A percentile compares a stretch with the other conserved stretches of the same genome.
phyloP scores from a whole-genome alignment of 2,113 vertebrate species.

The Petrocephalus microphthalmus region DNA sequence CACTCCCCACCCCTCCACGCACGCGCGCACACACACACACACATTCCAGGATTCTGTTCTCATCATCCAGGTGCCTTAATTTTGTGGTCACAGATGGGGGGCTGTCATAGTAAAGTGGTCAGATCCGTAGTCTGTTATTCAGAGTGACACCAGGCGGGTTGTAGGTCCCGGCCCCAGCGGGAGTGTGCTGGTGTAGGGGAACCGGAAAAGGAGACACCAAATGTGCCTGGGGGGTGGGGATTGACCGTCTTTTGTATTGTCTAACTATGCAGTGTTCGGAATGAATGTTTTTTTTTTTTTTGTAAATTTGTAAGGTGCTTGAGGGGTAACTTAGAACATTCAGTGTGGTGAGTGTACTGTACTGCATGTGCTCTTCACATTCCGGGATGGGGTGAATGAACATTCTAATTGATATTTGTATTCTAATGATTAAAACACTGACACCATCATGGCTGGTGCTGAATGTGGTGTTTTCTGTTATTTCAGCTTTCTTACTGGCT shows the following conservation, averaged over 20 bases:
- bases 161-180: neutral
- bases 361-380: neutral
- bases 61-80: neutral
- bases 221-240: neutral
- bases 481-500: neutral
- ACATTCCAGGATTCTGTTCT: neutral
- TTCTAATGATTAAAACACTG: neutral
- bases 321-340: neutral
- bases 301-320: neutral
- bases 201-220: neutral
- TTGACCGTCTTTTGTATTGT: neutral
- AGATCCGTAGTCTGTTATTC: neutral
- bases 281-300: neutral
- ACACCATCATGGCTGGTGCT: neutral
- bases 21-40: neutral
- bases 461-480: neutral
- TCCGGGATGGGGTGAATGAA: neutral
- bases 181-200: neutral
- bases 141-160: neutral
- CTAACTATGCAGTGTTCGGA: neutral
- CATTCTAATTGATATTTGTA: neutral
- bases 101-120: neutral
- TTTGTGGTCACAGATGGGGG: neutral
- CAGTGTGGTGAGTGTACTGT: neutral
- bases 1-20: too few relatives aligned